Evolutionary conservation across 2,113 vertebrate genomes (phyloP).

Genomic region (Alectura lathami): DNA sequence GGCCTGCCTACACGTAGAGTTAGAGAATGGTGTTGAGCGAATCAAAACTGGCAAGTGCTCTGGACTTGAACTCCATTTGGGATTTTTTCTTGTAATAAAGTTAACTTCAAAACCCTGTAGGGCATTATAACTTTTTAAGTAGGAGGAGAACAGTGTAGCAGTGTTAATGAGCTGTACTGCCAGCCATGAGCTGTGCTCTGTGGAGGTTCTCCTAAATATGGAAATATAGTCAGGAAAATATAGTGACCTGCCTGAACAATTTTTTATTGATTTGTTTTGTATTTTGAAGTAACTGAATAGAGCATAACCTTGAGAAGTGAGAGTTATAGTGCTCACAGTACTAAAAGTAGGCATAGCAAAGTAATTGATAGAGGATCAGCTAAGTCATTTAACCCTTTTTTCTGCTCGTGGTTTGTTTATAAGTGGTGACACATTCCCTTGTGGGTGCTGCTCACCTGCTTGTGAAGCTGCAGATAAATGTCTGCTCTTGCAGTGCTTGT

Average conservation of each 20-base stretch:
- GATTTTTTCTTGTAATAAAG: neutral
- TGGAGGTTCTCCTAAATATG: neutral
- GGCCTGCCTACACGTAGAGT: neutral
- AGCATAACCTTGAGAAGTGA: conserved; percentile 29
- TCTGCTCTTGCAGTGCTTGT: neutral
- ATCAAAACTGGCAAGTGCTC: neutral
- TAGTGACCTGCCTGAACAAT: neutral
- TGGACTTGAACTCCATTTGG: neutral
- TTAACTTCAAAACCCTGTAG: neutral
- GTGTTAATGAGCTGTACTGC: neutral
- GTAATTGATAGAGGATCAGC: neutral
- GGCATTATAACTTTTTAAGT: neutral
- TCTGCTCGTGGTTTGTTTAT: neutral
- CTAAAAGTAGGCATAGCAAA: neutral
- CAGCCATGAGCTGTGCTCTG: neutral
- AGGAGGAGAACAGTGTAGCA: neutral
- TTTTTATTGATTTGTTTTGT: neutral
- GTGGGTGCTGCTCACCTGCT: neutral
- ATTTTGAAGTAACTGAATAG: neutral
- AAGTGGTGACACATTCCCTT: neutral
- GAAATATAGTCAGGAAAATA: neutral
- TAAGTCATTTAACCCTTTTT: neutral
- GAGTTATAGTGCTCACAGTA: conserved; percentile 25
- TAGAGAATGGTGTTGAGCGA: neutral
- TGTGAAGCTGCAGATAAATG: neutral